A percentile compares a stretch with the other conserved stretches of the same genome.
These are phyloP conservation scores for Muntiacus reevesi DNA, from an alignment of 2,113 vertebrate genomes.

Conservation along the genomic window DNA sequence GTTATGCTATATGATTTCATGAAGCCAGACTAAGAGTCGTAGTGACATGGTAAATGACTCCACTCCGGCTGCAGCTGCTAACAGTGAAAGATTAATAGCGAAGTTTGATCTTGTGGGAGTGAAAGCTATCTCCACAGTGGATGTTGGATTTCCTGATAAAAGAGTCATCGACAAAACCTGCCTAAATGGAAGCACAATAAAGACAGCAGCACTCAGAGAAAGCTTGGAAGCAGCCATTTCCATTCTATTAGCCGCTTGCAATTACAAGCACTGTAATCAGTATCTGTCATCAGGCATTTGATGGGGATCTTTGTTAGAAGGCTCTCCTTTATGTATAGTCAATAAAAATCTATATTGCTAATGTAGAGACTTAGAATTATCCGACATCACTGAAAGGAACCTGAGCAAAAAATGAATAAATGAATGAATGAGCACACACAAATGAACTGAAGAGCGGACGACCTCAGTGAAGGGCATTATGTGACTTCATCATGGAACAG, in stretches of 20 bases:
- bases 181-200: background rate
- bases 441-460: background rate
- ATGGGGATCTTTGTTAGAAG: background rate
- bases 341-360: background rate
- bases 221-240: background rate
- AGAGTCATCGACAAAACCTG: background rate
- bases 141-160: background rate
- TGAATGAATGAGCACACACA: background rate
- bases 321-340: background rate
- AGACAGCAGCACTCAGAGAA: background rate
- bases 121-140: background rate
- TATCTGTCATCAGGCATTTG: background rate
- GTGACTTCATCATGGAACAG: background rate
- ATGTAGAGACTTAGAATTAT: background rate
- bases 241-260: background rate
- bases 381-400: background rate
- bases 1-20: no score
- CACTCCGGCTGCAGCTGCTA: accelerated
- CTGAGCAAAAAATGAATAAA: background rate
- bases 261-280: background rate
- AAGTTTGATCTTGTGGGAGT: background rate
- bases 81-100: background rate
- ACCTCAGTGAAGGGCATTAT: accelerated
- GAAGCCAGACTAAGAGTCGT: no score
- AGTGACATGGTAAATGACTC: background rate